Conservation (phyloP, 2,113 vertebrate species). For the Channa argus region DNA sequence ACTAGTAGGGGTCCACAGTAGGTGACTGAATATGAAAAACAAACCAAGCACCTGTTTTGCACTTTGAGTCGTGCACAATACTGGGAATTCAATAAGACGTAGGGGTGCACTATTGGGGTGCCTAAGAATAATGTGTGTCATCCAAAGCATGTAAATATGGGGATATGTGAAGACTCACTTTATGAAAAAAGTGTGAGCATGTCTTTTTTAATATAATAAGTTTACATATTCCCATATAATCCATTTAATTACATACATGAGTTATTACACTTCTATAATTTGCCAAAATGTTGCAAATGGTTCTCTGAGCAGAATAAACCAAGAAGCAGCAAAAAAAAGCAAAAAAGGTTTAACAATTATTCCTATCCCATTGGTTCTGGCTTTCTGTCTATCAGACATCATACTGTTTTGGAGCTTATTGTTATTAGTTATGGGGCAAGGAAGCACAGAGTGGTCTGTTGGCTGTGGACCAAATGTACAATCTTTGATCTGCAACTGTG, state of each 20-base stretch:
- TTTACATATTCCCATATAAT: background rate
- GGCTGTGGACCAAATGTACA: constrained; percentile 69
- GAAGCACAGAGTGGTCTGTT: constrained; percentile 68
- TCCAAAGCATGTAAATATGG: constrained; percentile 17
- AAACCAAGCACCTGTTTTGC: constrained; percentile 81
- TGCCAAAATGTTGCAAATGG: background rate
- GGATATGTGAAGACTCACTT: constrained; percentile 1
- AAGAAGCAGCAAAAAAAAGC: background rate
- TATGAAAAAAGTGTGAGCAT: constrained; percentile 1
- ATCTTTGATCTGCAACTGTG: constrained; percentile 79
- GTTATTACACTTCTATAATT: background rate
- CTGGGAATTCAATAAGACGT: constrained; percentile 19
- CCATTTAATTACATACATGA: background rate
- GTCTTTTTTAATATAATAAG: background rate
- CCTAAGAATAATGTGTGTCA: constrained; percentile 7
- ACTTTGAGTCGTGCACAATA: constrained; percentile 30
- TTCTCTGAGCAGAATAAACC: background rate
- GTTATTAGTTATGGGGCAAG: constrained; percentile 55
- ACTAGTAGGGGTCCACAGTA: constrained; percentile 55
- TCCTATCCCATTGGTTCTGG: constrained; percentile 42
- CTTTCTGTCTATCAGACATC: constrained; percentile 45
- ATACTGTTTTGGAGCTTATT: constrained; percentile 47
- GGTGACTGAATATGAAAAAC: constrained; percentile 71
- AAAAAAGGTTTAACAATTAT: constrained; percentile 41
- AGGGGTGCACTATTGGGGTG: background rate